Percentiles rank a stretch among this genome's conserved stretches.
These are phyloP conservation scores for Hipparchia semele DNA, from an alignment of 2,888 invertebrate species.

Conservation along the genomic window DNA sequence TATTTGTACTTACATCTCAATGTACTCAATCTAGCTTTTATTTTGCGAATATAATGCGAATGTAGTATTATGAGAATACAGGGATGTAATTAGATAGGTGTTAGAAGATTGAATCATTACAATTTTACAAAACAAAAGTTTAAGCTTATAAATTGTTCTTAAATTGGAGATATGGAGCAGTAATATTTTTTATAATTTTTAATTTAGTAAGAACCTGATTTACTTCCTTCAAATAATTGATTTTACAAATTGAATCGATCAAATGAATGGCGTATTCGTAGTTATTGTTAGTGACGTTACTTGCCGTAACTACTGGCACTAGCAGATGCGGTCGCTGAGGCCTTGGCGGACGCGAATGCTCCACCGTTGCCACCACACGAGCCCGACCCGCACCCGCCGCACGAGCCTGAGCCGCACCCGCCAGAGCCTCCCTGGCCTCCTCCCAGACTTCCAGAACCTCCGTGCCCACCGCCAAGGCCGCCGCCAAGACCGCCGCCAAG, in stretches of 20 bases:
- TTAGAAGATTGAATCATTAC: no score
- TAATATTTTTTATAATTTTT: neutral
- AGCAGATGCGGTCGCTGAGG: slow-evolving; percentile 59
- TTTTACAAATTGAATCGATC: neutral
- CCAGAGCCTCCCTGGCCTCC: slow-evolving; percentile 41
- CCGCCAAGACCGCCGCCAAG: slow-evolving; percentile 32
- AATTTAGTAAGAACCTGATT: neutral
- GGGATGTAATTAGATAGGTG: no score
- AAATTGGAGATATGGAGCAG: no score
- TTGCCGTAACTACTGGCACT: slow-evolving; percentile 62
- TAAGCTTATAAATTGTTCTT: neutral
- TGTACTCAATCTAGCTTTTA: no score
- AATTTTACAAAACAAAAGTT: neutral
- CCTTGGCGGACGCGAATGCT: slow-evolving; percentile 59
- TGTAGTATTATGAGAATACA: no score
- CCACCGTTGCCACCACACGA: slow-evolving; percentile 52
- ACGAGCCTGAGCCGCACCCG: slow-evolving; percentile 56
- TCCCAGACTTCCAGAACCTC: slow-evolving; percentile 31
- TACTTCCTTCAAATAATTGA: neutral
- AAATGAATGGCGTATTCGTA: neutral
- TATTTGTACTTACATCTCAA: neutral
- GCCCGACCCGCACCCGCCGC: slow-evolving; percentile 49
- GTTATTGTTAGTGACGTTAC: slow-evolving; percentile 19
- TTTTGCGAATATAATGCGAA: no score
- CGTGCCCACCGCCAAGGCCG: slow-evolving; percentile 33